Conservation (phyloP, 2,113 vertebrate species). For the Gadus chalcogrammus region DNA sequence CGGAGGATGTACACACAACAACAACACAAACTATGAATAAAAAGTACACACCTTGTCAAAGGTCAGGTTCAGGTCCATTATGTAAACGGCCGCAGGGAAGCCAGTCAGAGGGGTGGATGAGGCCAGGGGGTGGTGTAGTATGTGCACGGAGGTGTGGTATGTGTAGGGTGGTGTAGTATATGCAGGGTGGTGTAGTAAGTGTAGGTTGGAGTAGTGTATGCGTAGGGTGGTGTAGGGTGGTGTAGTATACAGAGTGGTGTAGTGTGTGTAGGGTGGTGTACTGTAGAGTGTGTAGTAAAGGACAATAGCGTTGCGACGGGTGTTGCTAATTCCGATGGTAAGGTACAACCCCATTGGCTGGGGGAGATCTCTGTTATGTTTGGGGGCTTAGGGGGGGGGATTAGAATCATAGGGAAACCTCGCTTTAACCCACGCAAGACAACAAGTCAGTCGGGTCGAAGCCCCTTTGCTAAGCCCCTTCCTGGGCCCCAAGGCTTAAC, state of each 20-base stretch:
- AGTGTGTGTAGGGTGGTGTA: too few species aligned
- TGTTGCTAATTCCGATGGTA: conserved; percentile 66
- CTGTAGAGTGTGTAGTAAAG: too few species aligned
- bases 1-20: conserved; percentile 7
- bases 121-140: conserved; percentile 47
- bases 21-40: conserved; percentile 16
- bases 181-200: too few species aligned
- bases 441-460: conserved; percentile 56
- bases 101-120: conserved; percentile 49
- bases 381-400: conserved; percentile 66
- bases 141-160: too few species aligned
- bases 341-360: conserved; percentile 71
- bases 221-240: too few species aligned
- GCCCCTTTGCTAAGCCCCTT: too few species aligned
- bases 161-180: too few species aligned
- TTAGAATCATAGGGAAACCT: conserved; percentile 89
- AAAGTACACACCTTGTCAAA: conserved; percentile 56
- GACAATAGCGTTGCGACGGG: conserved; percentile 28
- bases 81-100: conserved; percentile 42
- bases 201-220: too few species aligned
- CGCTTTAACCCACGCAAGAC: conserved; percentile 68
- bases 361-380: conserved; percentile 37
- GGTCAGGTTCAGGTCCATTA: conserved; percentile 46
- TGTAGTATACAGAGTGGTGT: too few species aligned
- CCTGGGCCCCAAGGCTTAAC: too few species aligned